phyloP scores from a whole-genome alignment of 2,888 invertebrate genomes.

The Eupithecia subumbrata region DNA sequence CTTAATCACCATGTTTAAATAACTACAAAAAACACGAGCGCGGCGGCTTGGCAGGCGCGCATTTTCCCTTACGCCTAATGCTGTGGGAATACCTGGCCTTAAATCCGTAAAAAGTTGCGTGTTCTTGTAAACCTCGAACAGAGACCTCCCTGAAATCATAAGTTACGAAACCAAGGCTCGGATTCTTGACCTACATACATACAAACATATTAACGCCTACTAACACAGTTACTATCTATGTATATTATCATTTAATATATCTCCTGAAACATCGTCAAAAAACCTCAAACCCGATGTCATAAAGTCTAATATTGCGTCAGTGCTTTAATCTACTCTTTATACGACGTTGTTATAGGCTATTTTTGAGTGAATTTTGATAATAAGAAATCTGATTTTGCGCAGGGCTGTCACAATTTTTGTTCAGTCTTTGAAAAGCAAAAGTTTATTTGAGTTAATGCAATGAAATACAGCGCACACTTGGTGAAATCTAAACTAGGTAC shows the following conservation, averaged over 20 bases:
- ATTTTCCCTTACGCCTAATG: too few relatives aligned
- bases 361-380: conserved; percentile 18
- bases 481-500: too few relatives aligned
- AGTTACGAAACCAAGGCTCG: conserved; percentile 9
- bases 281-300: conserved; percentile 26
- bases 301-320: conserved; percentile 14
- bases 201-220: conserved; percentile 13
- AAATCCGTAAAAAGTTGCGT: neutral
- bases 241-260: conserved; percentile 18
- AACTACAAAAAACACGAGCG: too few relatives aligned
- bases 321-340: conserved; percentile 22
- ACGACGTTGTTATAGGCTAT: conserved; percentile 19
- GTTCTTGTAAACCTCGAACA: neutral
- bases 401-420: conserved; percentile 17
- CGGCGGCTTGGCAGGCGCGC: too few relatives aligned
- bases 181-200: conserved; percentile 26
- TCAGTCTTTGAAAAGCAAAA: too few relatives aligned
- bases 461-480: too few relatives aligned
- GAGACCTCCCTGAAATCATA: neutral
- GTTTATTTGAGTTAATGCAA: too few relatives aligned
- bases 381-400: neutral
- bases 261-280: conserved; percentile 29
- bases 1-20: too few relatives aligned
- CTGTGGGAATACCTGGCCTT: too few relatives aligned
- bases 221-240: conserved; percentile 15